Percentiles rank a stretch among this genome's conserved stretches.
These are phyloP conservation scores for Pogonognathellus flavescens DNA, from an alignment of 1,140 invertebrate genomes.

Conservation along the genomic window DNA sequence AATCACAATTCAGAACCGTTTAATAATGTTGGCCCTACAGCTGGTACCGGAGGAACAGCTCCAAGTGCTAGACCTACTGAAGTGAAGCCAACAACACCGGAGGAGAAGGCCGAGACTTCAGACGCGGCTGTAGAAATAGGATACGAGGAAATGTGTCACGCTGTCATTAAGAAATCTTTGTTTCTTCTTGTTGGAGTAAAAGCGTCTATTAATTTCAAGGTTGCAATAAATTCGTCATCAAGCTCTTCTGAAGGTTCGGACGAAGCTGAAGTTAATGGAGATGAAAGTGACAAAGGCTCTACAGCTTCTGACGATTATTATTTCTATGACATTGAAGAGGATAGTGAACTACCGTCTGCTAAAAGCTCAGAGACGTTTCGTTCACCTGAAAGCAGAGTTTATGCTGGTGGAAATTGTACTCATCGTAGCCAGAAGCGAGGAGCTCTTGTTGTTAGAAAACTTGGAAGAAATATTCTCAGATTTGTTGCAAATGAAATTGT, in stretches of 20 bases:
- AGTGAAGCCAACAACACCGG: background rate
- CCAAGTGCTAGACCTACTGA: background rate
- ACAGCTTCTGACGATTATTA: slow-evolving; percentile 33
- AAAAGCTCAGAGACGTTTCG: slow-evolving; percentile 60
- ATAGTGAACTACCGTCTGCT: slow-evolving; percentile 47
- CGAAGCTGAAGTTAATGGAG: background rate
- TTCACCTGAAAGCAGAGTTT: slow-evolving; percentile 13
- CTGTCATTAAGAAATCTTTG: slow-evolving; percentile 55
- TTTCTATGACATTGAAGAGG: slow-evolving; percentile 46
- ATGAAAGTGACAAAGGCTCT: slow-evolving; percentile 24
- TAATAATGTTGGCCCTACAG: background rate
- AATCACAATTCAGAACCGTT: slow-evolving; percentile 10
- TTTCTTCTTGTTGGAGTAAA: slow-evolving; percentile 57
- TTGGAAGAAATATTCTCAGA: slow-evolving; percentile 58
- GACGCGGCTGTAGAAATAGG: background rate
- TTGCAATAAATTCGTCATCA: background rate
- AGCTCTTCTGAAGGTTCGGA: background rate
- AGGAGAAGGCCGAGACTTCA: background rate
- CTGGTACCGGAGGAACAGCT: background rate
- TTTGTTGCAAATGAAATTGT: slow-evolving; percentile 60
- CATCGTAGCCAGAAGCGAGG: slow-evolving; percentile 26
- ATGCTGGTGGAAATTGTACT: background rate
- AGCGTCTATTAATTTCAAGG: slow-evolving; percentile 25
- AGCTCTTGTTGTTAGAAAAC: slow-evolving; percentile 40
- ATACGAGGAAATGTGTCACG: slow-evolving; percentile 58